Evolutionary conservation across 2,797 vertebrate species (phyloP).

Genomic region (Poeciliopsis paucimaculata): DNA sequence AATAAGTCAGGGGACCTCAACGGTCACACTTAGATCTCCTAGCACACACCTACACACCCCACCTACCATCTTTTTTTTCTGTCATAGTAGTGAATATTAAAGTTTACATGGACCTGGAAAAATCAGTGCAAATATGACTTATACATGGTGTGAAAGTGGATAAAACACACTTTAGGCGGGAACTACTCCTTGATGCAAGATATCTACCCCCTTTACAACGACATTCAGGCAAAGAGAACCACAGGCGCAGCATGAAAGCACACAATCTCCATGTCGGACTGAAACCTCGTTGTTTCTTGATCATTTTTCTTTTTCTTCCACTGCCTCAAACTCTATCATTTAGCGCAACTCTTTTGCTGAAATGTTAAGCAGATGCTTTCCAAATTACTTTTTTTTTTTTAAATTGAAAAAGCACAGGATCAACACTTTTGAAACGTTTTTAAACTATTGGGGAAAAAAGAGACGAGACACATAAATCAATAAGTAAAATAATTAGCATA

Average conservation of each 20-base stretch:
- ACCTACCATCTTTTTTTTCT: background rate
- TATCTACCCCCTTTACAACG: conserved; percentile 25
- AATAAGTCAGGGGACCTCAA: conserved; percentile 10
- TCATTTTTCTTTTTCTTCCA: conserved; percentile 27
- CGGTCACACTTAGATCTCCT: conserved; percentile 23
- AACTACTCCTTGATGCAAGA: conserved; percentile 10
- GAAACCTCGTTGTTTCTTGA: conserved; percentile 34
- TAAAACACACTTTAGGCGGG: conserved; percentile 11
- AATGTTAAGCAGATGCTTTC: conserved; percentile 25
- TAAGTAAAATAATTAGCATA: background rate
- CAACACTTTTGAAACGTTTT: background rate
- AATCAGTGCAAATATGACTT: conserved; percentile 53
- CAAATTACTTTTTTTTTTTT: conserved; percentile 39
- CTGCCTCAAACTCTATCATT: conserved; percentile 26
- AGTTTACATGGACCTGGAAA: conserved; percentile 33
- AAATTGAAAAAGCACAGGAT: conserved; percentile 24
- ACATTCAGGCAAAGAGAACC: conserved; percentile 19
- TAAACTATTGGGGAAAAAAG: background rate
- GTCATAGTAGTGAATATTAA: conserved; percentile 32
- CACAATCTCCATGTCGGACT: conserved; percentile 21
- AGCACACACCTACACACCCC: conserved; percentile 12
- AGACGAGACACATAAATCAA: background rate
- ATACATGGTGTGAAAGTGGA: conserved; percentile 40
- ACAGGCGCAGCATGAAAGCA: conserved; percentile 15
- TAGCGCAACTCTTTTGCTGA: conserved; percentile 19